These are phyloP conservation scores for Megaceryle maxima DNA, from an alignment of 2,113 vertebrate genomes.

Conservation along the genomic window DNA sequence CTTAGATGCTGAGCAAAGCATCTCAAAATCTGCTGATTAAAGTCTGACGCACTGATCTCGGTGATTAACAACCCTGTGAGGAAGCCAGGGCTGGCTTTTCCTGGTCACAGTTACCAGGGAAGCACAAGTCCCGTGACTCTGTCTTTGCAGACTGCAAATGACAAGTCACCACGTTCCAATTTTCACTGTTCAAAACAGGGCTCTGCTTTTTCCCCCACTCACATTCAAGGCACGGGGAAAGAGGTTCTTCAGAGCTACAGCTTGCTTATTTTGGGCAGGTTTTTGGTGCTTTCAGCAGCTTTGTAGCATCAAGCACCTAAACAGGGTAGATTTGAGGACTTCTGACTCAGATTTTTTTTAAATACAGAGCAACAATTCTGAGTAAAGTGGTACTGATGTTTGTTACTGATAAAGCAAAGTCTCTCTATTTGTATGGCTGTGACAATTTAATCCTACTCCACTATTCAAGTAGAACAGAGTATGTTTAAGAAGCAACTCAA, in stretches of 20 bases:
- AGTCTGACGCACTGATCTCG: background rate
- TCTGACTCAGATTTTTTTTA: background rate
- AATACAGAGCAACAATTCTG: background rate
- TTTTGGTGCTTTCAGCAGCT: background rate
- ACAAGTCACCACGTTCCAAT: rapidly evolving
- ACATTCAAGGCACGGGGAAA: background rate
- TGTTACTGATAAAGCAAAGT: background rate
- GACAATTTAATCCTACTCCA: background rate
- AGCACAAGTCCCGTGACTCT: background rate
- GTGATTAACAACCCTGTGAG: background rate
- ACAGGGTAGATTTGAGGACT: background rate
- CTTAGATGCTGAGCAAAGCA: background rate
- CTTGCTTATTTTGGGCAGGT: background rate
- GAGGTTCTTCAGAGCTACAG: background rate
- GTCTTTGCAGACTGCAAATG: background rate
- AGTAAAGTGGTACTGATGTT: background rate
- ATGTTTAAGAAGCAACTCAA: background rate
- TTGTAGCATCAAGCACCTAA: background rate
- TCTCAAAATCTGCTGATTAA: background rate
- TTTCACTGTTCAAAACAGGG: background rate
- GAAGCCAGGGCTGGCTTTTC: background rate
- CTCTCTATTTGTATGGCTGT: background rate
- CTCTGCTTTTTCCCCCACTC: background rate
- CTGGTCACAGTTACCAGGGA: background rate
- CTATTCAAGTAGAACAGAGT: background rate